These are phyloP conservation scores for Alligator sinensis DNA, from an alignment of 2,113 vertebrate genomes.

Conservation along the genomic window DNA sequence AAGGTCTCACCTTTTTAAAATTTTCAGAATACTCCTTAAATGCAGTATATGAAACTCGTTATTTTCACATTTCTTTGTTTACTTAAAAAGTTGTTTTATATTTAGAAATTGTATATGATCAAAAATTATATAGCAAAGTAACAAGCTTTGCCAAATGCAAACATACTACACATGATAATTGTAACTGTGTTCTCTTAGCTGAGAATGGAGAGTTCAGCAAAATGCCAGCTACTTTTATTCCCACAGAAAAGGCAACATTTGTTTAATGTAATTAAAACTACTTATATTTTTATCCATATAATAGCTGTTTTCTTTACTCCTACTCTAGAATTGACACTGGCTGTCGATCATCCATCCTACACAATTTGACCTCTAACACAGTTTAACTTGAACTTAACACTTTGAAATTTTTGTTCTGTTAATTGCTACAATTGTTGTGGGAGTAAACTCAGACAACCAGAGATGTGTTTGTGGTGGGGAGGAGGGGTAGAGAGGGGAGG, in stretches of 20 bases:
- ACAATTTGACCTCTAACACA: fast-evolving
- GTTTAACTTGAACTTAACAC: neutral
- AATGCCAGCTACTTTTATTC: neutral
- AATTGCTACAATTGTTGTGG: neutral
- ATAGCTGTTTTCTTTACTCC: neutral
- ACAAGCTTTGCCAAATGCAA: neutral
- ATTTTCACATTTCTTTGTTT: neutral
- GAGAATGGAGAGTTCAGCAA: neutral
- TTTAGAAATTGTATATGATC: neutral
- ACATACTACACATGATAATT: neutral
- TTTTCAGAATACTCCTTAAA: too few species aligned
- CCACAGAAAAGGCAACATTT: neutral
- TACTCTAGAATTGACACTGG: neutral
- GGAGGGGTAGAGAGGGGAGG: neutral
- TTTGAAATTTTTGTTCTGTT: neutral
- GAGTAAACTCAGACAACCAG: neutral
- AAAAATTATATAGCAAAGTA: neutral
- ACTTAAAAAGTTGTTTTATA: neutral
- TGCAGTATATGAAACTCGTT: too few species aligned
- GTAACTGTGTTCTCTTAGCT: neutral
- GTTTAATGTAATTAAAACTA: neutral
- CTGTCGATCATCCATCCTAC: neutral
- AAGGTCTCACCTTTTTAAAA: too few species aligned
- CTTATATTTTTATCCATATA: neutral
- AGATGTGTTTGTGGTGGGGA: neutral